Evolutionary conservation across 2,888 invertebrate species (phyloP), one percentile per base, ranked within the genome.

Genomic region (Iselma pallidipennis): DNA sequence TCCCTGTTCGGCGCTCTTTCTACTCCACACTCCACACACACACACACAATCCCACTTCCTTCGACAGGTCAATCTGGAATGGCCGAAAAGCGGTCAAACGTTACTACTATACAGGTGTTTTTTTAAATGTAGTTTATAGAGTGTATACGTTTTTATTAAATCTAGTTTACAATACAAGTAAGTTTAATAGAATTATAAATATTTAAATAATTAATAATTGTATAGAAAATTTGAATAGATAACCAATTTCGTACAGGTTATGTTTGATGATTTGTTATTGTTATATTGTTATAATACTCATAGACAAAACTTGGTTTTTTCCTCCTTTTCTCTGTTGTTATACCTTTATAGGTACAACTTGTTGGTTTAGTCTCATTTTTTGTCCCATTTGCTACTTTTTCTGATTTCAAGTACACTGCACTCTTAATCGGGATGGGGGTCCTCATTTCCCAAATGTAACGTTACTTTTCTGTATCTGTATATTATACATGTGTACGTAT

Each of bases 71-170:
- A 81, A 79, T 78, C 81, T 78, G 81, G 81, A 81, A 81, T 79
- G 81, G 79, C 80, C 79, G 81, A 80, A 82, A 82, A 82, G 81
- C 81, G 81, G 82, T 82, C 82, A 81, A 79, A 75, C 79, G 74
- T 76, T 78, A n/a, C n/a, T n/a, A n/a, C n/a, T n/a, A 76, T 78
- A 80, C 81, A 81, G 81, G 81, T 80, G 80, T 80, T 80, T 80
- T 56, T 80, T 80, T 74, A 77, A 77, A 78, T 76, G 77, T 78
- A 76, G 76, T 77, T 76, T 75, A 64, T 75, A 75, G 76, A 74
- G 74, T 76, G 67, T 65, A 55, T 16, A 60, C 63, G 59, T 70
- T 66, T 50, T 61, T 37, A 59, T n/a, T 28, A 14, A 19, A 14
- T 28, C n/a, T 31, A 51, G 53, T 62, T 68, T 65, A 65, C 63